Base-by-base conservation (phyloP, 2,113 vertebrate genomes). In the Apteryx owenii region DNA sequence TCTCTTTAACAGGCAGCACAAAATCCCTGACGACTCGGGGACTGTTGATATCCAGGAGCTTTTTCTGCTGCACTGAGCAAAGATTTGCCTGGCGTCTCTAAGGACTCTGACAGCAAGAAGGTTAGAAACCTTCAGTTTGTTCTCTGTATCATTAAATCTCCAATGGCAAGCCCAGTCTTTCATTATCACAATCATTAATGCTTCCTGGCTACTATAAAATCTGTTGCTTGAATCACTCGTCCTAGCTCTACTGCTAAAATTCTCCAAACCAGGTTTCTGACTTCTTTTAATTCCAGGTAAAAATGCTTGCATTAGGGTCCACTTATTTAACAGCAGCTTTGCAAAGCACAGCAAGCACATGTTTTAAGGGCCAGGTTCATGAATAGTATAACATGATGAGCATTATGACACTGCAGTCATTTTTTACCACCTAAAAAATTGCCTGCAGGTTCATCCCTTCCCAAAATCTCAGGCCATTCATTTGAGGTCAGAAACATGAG, bases 61-160 rank as follows among this genome's bases (percentile, higher is more conserved):
- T 93, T 65, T 42, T 95, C 89, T 85, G 60, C 70, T 85, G 70
- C 75, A 81, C 65, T 92, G 54, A 93, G 94, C 75, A 96, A 95
- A 93, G 94, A 95, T 97, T 97, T 96, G 88, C 66, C 86, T 96
- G 88, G 89, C 0, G 12, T 97, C 93, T 96, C 95, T 85, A 83
- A 95, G 90, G 88, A 58, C 68, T 19, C 78, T 75, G 79, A 77
- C 1, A 0, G 91, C 58, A 85, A 89, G 78, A 94, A 92, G 82
- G 82, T 40, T 94, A 89, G 80, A 90, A 95, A 87, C 78, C 72
- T 94, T 96, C 88, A 68, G 54, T 90, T 95, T 90, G 69, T 81
- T 88, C 91, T 89, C 78, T 80, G 76, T 84, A 91, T 90, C 93
- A 96, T 97, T 96, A 97, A 95, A 81, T 83, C 46, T 79, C 96